Conservation (phyloP, 35 echinoderm and acorn worm species). For the Ophiothrix spiculata region DNA sequence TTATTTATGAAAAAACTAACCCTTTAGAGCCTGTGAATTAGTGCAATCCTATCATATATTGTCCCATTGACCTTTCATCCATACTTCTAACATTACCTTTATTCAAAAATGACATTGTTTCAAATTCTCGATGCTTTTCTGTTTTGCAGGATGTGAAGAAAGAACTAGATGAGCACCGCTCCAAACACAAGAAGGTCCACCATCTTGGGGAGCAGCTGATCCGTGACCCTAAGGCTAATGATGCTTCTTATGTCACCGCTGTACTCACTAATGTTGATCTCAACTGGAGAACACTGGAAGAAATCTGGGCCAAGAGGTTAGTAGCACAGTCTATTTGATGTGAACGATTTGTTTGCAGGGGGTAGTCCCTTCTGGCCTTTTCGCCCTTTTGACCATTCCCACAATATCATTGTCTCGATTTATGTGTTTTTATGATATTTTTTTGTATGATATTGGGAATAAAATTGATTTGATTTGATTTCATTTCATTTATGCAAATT, state of each 20-base stretch:
- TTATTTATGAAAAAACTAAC: not conserved
- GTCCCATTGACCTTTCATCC: not conserved
- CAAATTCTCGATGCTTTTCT: not conserved
- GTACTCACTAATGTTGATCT: slow-evolving; percentile 86
- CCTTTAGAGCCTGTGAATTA: not conserved
- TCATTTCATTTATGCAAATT: not conserved
- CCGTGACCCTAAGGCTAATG: slow-evolving; percentile 81
- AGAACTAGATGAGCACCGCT: slow-evolving; percentile 60
- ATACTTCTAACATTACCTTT: not conserved
- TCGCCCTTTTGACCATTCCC: not conserved
- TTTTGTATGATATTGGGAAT: not conserved
- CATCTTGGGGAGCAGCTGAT: slow-evolving; percentile 82
- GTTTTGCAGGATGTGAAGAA: slow-evolving; percentile 52
- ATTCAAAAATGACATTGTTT: not conserved
- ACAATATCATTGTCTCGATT: not conserved
- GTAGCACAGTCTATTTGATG: slow-evolving; percentile 8
- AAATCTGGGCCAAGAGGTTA: slow-evolving; percentile 85
- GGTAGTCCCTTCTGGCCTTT: not conserved
- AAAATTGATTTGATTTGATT: not conserved
- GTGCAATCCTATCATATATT: not conserved
- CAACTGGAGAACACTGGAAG: slow-evolving; percentile 93
- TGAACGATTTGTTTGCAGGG: not conserved
- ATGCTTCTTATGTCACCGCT: slow-evolving; percentile 82
- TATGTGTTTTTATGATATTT: not conserved
- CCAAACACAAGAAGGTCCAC: slow-evolving; percentile 68